Evolutionary conservation across 2,113 vertebrate species (phyloP).

Genomic region (Neolamprologus devosi): DNA sequence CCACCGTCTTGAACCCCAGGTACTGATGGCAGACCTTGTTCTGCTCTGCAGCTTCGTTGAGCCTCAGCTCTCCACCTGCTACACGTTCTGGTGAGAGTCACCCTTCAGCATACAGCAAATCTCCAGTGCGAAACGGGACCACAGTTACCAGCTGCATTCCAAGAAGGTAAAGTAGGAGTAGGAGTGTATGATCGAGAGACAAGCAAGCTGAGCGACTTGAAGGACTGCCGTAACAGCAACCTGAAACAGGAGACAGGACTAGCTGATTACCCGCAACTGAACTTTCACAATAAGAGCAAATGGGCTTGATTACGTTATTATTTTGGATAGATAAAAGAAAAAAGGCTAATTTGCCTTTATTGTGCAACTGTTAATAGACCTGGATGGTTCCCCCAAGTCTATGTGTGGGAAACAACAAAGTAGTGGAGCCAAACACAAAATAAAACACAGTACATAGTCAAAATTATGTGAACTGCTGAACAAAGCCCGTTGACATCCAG

Average conservation of each 20-base stretch:
- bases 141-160: not conserved
- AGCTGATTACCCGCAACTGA: not conserved
- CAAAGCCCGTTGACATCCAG: not conserved
- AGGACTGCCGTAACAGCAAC: not conserved
- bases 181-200: not conserved
- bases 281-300: not conserved
- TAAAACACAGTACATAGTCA: not conserved
- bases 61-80: not conserved
- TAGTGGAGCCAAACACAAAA: not conserved
- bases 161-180: not conserved
- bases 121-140: not conserved
- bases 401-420: not conserved
- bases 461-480: not conserved
- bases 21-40: not conserved
- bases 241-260: not conserved
- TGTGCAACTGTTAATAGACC: not conserved
- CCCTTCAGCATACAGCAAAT: not conserved
- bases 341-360: not conserved
- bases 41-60: not conserved
- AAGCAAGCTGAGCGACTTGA: not conserved
- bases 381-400: not conserved
- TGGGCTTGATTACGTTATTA: not conserved
- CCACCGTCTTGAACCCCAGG: not conserved
- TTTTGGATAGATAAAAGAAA: not conserved
- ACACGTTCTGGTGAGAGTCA: not conserved